These are phyloP conservation scores for Drosophila suzukii DNA, from an alignment of 1,140 invertebrate genomes.

Conservation along the genomic window DNA sequence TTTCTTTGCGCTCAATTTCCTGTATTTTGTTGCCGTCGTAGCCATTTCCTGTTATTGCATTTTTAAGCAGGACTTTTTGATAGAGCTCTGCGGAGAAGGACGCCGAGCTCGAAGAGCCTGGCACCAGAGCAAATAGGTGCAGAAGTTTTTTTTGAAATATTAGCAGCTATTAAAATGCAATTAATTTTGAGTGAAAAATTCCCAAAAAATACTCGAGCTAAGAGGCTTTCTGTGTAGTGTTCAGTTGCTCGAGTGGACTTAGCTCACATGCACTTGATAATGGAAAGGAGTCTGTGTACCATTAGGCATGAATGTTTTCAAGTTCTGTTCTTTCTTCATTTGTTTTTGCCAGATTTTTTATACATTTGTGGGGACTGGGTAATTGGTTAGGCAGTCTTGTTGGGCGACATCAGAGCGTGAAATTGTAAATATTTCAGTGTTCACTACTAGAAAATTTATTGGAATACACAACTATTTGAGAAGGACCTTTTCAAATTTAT, in stretches of 20 bases:
- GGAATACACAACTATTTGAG: too few relatives aligned
- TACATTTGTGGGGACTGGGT: slow-evolving; percentile 4
- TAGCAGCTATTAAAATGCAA: slow-evolving; percentile 55
- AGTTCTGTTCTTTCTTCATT: slow-evolving; percentile 4
- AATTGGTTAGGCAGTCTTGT: slow-evolving; percentile 20
- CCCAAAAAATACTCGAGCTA: slow-evolving; percentile 17
- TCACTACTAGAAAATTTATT: too few relatives aligned
- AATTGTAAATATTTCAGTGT: slow-evolving; percentile 2
- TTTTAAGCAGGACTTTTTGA: slow-evolving; percentile 54
- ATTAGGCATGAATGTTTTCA: slow-evolving; percentile 27
- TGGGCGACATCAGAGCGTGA: slow-evolving; percentile 8
- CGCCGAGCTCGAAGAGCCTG: not conserved
- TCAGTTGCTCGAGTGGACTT: slow-evolving; percentile 19
- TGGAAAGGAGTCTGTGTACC: slow-evolving; percentile 17
- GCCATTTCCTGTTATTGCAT: slow-evolving; percentile 66
- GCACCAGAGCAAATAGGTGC: slow-evolving; percentile 9
- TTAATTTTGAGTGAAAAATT: slow-evolving; percentile 50
- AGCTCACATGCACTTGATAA: slow-evolving; percentile 38
- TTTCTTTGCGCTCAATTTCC: slow-evolving; percentile 64
- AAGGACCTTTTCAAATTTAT: too few relatives aligned
- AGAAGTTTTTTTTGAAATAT: slow-evolving; percentile 36
- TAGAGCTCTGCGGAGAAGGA: not conserved
- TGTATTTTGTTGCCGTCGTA: slow-evolving; percentile 56
- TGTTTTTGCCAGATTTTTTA: slow-evolving; percentile 4
- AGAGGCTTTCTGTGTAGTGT: slow-evolving; percentile 43